phyloP scores from a whole-genome alignment of 2,888 invertebrate genomes.

The Machimus atricapillus region DNA sequence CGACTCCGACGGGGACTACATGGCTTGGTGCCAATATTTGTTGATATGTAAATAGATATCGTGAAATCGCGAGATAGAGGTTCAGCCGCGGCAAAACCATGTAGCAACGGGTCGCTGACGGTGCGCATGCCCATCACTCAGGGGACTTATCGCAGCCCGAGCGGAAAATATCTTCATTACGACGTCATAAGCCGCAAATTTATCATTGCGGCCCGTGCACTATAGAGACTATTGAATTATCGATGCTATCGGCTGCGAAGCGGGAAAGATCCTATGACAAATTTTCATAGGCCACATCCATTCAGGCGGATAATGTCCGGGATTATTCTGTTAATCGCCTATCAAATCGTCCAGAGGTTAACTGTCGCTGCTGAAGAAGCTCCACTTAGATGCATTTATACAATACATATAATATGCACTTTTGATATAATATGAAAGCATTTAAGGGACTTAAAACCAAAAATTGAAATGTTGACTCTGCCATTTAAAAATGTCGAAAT shows the following conservation, averaged over 20 bases:
- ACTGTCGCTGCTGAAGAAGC: neutral
- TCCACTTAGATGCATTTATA: no score
- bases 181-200: constrained; percentile 19
- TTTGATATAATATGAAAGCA: no score
- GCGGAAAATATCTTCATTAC: constrained; percentile 27
- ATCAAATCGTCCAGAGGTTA: neutral
- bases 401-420: no score
- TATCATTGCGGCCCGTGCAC: neutral
- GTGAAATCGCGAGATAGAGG: constrained; percentile 24
- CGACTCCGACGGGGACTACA: constrained; percentile 25
- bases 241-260: neutral
- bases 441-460: no score
- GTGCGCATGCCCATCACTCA: constrained; percentile 11
- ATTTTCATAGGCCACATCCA: neutral
- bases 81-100: neutral
- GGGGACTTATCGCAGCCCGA: neutral
- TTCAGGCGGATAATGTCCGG: neutral
- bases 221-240: neutral
- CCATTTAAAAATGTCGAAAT: no score
- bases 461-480: no score
- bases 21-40: constrained; percentile 30
- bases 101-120: neutral
- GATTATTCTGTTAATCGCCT: constrained; percentile 7
- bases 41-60: constrained; percentile 40
- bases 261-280: constrained; percentile 1